These are phyloP conservation scores for Chalcis sispes DNA, from an alignment of 2,888 invertebrate species.

Conservation along the genomic window DNA sequence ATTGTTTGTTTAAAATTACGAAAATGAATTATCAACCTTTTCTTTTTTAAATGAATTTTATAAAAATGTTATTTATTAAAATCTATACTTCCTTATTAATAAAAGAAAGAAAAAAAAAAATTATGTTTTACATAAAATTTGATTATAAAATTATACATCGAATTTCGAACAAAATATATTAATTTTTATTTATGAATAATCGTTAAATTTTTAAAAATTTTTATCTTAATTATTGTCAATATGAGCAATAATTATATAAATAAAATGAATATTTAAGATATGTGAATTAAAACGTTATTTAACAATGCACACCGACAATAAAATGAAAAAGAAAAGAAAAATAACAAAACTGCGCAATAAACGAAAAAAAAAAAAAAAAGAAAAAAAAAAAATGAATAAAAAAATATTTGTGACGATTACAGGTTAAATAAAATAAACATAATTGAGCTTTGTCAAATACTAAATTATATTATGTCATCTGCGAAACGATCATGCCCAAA, in stretches of 20 bases:
- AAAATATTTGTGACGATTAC: not conserved
- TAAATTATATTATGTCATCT: slow-evolving; percentile 55
- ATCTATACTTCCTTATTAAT: not conserved
- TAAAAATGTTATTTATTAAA: slow-evolving; percentile 45
- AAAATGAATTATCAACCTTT: not conserved
- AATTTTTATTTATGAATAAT: slow-evolving; percentile 5
- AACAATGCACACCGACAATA: not conserved
- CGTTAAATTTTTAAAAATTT: slow-evolving; percentile 38
- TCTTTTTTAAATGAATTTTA: slow-evolving; percentile 42
- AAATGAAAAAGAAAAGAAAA: not conserved
- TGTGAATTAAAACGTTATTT: not conserved
- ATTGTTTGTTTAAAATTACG: slow-evolving; percentile 27
- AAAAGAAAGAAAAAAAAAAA: not conserved
- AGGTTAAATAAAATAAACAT: slow-evolving; percentile 32
- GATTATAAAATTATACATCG: slow-evolving; percentile 3
- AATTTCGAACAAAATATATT: slow-evolving; percentile 20
- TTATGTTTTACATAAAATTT: slow-evolving; percentile 25
- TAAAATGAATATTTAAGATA: slow-evolving; percentile 33
- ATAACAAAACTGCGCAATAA: not conserved
- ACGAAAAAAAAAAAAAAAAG: not conserved
- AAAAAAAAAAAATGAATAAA: not conserved
- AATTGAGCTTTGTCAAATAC: slow-evolving; percentile 51
- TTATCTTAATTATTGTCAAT: slow-evolving; percentile 21
- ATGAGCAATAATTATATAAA: slow-evolving; percentile 30
- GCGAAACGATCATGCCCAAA: slow-evolving; percentile 55